Base-by-base conservation (phyloP, 2,797 vertebrate genomes). In the Merluccius polli region DNA sequence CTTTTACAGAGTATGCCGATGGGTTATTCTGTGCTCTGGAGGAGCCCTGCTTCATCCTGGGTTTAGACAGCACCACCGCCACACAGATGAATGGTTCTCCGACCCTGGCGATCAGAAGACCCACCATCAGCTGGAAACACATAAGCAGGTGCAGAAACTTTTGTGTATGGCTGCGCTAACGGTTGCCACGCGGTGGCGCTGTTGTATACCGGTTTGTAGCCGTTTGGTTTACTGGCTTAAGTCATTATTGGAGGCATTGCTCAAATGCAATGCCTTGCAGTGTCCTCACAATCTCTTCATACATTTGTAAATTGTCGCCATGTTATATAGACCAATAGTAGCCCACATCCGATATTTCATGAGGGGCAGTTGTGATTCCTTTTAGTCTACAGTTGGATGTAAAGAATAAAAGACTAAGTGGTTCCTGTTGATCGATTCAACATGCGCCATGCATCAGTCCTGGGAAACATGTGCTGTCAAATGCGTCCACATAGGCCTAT, bases 61-160 rank as follows among this genome's bases (percentile, higher is more conserved):
- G 89, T 44, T 69, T 70, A 0, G 73, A 78, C 36, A 75, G 0
- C 0, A 13, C 48, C 48, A 11, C 52, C 52, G 10, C 77, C 0
- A 77, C 81, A 0, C 82, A 79, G 8, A 27, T 48, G 0, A 21
- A 33, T 16, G 7, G 36, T 71, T 84, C 89, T 0, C 76, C 29
- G 6, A 92, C 92, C 15, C 78, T 78, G 30, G 75, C 81, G 0
- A 78, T 92, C 79, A 93, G 88, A 82, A 94, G 82, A 29, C 84
- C 93, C 0, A 89, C 88, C 0, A 70, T 96, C 29, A 94, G 94
- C 70, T 97, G 96, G 95, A 93, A 91, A 73, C 89, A 95, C 33
- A 83, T 95, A 0, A 94, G 93, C 87, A 96, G 95, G 96, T 98
- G 78, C 89, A 95, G 78, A 90, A 93, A 80, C 92, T 95, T 3